Conservation (phyloP, 2,888 invertebrate genomes). For the Bombyx huttoni region DNA sequence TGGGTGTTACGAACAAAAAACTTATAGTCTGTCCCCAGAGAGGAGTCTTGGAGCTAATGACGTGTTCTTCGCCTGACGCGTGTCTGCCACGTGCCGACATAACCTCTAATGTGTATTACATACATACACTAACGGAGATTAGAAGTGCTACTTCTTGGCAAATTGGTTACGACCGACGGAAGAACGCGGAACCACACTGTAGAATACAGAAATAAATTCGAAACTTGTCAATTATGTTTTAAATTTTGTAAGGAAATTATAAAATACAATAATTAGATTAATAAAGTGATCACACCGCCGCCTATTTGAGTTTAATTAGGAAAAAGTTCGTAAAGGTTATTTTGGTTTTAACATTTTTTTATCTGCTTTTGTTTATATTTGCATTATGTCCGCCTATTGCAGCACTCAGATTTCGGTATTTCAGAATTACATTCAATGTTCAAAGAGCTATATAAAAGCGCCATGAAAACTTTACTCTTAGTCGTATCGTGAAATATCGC, state of each 20-base stretch:
- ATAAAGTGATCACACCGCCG: too few relatives aligned
- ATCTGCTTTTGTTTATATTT: too few relatives aligned
- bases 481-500: background rate
- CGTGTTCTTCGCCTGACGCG: conserved; percentile 51
- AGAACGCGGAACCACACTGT: background rate
- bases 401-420: too few relatives aligned
- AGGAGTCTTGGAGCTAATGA: conserved; percentile 54
- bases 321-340: too few relatives aligned
- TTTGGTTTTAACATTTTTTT: too few relatives aligned
- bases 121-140: conserved; percentile 11
- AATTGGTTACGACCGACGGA: conserved; percentile 3
- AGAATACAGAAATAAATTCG: too few relatives aligned
- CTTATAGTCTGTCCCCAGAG: conserved; percentile 35
- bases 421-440: background rate
- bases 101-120: conserved; percentile 35
- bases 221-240: too few relatives aligned
- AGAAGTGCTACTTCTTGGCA: conserved; percentile 12
- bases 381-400: too few relatives aligned
- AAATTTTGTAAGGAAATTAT: too few relatives aligned
- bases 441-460: background rate
- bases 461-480: background rate
- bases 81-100: conserved; percentile 49
- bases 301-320: too few relatives aligned
- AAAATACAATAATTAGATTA: too few relatives aligned
- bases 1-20: conserved; percentile 21